Evolutionary conservation across 2,888 invertebrate species (phyloP), one percentile per base, ranked within the genome.

Genomic region (Nebria brevicollis): DNA sequence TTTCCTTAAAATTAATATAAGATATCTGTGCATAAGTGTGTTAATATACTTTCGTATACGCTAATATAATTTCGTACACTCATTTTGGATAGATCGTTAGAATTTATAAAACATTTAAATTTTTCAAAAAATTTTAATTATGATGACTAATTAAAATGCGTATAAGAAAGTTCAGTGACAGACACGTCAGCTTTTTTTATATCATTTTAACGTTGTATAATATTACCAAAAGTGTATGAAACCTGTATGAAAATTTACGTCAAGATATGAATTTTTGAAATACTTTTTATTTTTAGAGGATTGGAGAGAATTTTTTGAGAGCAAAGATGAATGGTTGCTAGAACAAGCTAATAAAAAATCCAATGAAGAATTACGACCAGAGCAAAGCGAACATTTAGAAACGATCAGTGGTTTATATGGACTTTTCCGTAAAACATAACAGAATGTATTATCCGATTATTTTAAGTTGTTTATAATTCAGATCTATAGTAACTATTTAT

Each of bases 221-320:
- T 4, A 34, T 26, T 54, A 54, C 54, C 54, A 11, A 54, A 8
- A 72, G 20, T 6, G n/a, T 72, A n/a, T 2, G 1, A 54, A 54
- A 54, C 54, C 11, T 54, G 54, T 54, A 34, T 34, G 34, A 5
- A 34, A 34, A 34, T 34, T 34, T 5, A 34, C 5, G 34, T 4
- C 34, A 34, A 0, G 5, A 4, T 34, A 34, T 5, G 34, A 34
- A 34, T 54, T 54, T 54, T 54, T 0, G 13, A 54, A 15, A 10
- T 7, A 70, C 11, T 70, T 15, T 26, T 15, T 26, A 25, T 70
- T 70, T 70, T 70, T 25, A 81, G 81, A 41, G 10, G 41, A 75
- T 13, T 81, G 81, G 81, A 75, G 75, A 54, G 72, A 81, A 25
- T 81, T 68, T 64, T 41, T 64, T 5, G 73, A 65, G n/a, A 72